These are phyloP conservation scores for Apostichopus parvimensis DNA, from an alignment of 35 echinoderm and acorn worm genomes.

Conservation along the genomic window DNA sequence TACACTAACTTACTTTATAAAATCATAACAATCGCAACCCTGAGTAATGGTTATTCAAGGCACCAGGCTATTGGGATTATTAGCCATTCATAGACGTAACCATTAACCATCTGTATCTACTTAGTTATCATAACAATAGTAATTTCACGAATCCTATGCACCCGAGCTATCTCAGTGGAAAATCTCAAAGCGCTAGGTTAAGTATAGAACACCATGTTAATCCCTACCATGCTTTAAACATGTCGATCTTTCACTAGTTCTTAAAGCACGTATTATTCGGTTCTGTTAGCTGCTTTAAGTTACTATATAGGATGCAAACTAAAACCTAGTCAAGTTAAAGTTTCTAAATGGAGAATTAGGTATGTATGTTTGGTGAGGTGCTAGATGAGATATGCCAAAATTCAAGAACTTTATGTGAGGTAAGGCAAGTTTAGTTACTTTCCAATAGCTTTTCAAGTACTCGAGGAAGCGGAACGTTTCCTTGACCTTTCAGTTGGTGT, in stretches of 20 bases:
- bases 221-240: no score
- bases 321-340: no score
- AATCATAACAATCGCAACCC: neutral
- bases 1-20: neutral
- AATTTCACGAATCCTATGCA: neutral
- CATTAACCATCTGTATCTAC: no score
- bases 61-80: neutral
- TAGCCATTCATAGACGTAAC: no score
- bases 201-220: no score
- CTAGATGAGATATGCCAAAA: neutral
- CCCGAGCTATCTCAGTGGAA: neutral
- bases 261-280: no score
- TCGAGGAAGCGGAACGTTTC: conserved; percentile 61
- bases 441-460: conserved; percentile 87
- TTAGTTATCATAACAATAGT: no score
- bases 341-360: no score
- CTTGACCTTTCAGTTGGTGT: conserved; percentile 78
- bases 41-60: conserved; percentile 15
- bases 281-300: no score
- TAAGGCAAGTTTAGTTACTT: conserved; percentile 58
- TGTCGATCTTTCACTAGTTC: no score
- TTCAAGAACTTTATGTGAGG: neutral
- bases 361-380: neutral
- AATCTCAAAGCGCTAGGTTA: neutral
- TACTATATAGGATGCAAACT: no score